Base-by-base conservation (phyloP, 2,113 vertebrate genomes). In the Gasterosteus nipponicus region DNA sequence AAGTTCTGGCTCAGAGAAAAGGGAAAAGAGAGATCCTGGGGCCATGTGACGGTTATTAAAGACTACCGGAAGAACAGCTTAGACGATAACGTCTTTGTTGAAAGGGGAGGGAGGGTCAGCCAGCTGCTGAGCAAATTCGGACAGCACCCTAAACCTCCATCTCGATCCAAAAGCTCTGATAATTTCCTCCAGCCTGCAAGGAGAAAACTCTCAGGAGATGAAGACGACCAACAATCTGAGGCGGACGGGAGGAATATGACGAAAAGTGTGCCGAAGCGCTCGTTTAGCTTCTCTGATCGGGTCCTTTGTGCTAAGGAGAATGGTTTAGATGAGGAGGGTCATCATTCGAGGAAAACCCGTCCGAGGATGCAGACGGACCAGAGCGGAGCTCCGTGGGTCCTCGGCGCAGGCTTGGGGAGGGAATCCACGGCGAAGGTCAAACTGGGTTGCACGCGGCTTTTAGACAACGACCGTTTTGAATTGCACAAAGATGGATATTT, bases 151-250 rank as follows among this genome's bases (percentile, higher is more conserved):
- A 93, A 91, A 59, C 75, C 75, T 16, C 91, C 92, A 2, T 91
- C 87, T 44, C 90, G 94, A 22, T 95, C 94, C 22, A 94, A 93
- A 87, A 96, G 95, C 83, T 94, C 92, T 0, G 95, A 95, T 33
- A 92, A 92, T 70, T 91, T 95, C 69, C 73, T 86, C 22, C 65
- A 26, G 0, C 86, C 86, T 0, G 78, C 61, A 26, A 85, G 75
- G 53, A 89, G 78, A 62, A 85, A 81, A 83, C 77, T 85, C 33
- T 86, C 73, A 15, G 75, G 41, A 42, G 84, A 90, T 42, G 65
- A 83, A 19, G 66, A 82, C 19, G 82, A 87, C 1, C 82, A 79
- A n/a, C 72, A 67, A 2, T 75, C 64, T 7, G 73, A 78, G 19
- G 59, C 44, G 41, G 60, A 81, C 0, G 47, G 54, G 38, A 79